Percentiles rank a stretch among this genome's conserved stretches.
These are phyloP conservation scores for Centroberyx gerrardi DNA, from an alignment of 2,797 vertebrate species.

Conservation along the genomic window DNA sequence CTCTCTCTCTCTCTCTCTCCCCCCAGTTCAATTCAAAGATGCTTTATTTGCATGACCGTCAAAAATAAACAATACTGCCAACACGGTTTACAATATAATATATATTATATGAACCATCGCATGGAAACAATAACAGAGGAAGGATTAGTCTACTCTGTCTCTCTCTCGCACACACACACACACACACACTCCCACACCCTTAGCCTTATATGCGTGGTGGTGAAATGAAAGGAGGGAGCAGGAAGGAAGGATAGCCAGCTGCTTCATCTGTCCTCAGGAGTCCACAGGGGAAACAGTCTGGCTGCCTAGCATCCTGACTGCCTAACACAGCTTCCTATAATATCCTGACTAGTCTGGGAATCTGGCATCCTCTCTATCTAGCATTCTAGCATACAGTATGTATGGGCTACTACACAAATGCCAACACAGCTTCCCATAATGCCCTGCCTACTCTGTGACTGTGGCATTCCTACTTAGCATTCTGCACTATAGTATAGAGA, in stretches of 20 bases:
- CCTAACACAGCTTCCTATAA: conserved; percentile 73
- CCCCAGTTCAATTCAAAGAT: conserved; percentile 14
- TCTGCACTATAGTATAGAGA: neutral
- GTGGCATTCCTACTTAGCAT: neutral
- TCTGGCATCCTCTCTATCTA: conserved; percentile 33
- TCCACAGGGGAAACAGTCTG: conserved; percentile 77
- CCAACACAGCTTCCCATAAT: conserved; percentile 24
- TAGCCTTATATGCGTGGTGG: conserved; percentile 62
- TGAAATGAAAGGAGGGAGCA: conserved; percentile 79
- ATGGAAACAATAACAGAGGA: conserved; percentile 8
- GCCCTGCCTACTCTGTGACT: conserved; percentile 17
- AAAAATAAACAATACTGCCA: conserved; percentile 4
- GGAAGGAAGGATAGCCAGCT: conserved; percentile 83
- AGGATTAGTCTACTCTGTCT: conserved; percentile 19
- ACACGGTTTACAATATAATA: conserved; percentile 17
- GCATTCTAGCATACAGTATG: conserved; percentile 37
- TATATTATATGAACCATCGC: conserved; percentile 5
- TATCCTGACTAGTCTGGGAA: conserved; percentile 72
- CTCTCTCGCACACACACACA: conserved; percentile 43
- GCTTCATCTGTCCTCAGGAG: conserved; percentile 81
- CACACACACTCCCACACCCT: conserved; percentile 38
- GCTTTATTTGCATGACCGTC: neutral
- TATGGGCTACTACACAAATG: conserved; percentile 35
- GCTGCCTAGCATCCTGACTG: conserved; percentile 78
- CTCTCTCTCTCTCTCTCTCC: neutral